Evolutionary conservation across 2,113 vertebrate genomes (phyloP).

Genomic region (Etheostoma cragini): DNA sequence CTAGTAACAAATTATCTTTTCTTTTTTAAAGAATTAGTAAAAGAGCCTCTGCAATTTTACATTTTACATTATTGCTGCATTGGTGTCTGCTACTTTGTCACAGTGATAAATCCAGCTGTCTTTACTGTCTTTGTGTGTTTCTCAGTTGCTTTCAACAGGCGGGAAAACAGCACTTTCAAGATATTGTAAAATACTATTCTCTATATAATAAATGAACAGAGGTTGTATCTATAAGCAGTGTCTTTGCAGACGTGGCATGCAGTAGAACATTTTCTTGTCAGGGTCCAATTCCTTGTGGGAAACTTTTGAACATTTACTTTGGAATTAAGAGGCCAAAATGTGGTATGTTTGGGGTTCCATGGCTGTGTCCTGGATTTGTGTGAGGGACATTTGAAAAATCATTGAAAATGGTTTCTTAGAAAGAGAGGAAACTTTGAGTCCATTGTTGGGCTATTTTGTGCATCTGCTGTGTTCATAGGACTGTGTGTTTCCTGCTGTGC

Average conservation of each 20-base stretch:
- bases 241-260: background rate
- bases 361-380: background rate
- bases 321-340: background rate
- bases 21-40: background rate
- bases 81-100: background rate
- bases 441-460: background rate
- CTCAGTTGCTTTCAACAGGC: background rate
- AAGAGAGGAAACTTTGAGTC: constrained; percentile 1
- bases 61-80: background rate
- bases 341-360: background rate
- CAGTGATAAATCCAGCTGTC: background rate
- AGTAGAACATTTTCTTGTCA: background rate
- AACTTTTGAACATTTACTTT: background rate
- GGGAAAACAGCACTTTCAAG: background rate
- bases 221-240: background rate
- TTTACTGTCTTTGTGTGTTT: background rate
- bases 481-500: background rate
- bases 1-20: background rate
- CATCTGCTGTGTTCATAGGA: background rate
- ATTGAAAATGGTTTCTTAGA: constrained; percentile 9
- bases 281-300: background rate
- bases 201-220: background rate
- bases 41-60: background rate
- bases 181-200: background rate
- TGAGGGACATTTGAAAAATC: background rate